Evolutionary conservation across 2,113 vertebrate species (phyloP), one percentile per base, ranked within the genome.

Genomic region (Hippocampus mohnikei): DNA sequence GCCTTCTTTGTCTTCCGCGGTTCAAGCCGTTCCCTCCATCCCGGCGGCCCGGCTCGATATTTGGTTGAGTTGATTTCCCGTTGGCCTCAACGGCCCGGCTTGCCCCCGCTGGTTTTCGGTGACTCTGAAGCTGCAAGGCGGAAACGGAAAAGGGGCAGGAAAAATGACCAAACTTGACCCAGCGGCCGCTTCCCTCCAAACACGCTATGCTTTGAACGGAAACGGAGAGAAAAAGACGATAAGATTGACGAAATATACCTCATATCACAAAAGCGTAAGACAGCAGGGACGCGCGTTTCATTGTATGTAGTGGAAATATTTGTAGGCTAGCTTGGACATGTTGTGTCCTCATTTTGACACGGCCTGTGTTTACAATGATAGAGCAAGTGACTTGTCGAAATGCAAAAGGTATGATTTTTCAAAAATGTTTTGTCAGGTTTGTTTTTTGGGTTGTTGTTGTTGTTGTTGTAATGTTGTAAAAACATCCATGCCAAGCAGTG

Each of bases 201-300:
- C 79, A 88, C 74, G 89, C 90, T 88, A 90, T 91, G 88, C 87
- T 92, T 92, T 91, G 79, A 87, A 73, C 58, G 74, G 80, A 71
- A 72, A 81, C 72, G 69, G 48, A 78, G 76, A 72, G 78, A 72
- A 74, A 81, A 85, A 85, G 81, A 87, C 78, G 71, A 86, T 88
- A 91, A 80, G 86, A 92, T 92, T 89, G 90, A 92, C 89, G 90
- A 86, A 93, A 93, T 91, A 93, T 93, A 93, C 93, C 93, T 93
- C 93, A 93, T 92, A 93, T 92, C 92, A 93, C 85, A 90, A 87
- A 91, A 87, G 85, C 83, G 78, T 85, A 88, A 90, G 74, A 85
- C 85, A 87, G 86, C 93, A 93, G 92, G 91, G 93, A 94, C 89
- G 85, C 68, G 81, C 83, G 75, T 93, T 92, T 92, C 87, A 83